These are phyloP conservation scores for Pseudopipra pipra DNA, from an alignment of 2,113 vertebrate genomes.

Conservation along the genomic window DNA sequence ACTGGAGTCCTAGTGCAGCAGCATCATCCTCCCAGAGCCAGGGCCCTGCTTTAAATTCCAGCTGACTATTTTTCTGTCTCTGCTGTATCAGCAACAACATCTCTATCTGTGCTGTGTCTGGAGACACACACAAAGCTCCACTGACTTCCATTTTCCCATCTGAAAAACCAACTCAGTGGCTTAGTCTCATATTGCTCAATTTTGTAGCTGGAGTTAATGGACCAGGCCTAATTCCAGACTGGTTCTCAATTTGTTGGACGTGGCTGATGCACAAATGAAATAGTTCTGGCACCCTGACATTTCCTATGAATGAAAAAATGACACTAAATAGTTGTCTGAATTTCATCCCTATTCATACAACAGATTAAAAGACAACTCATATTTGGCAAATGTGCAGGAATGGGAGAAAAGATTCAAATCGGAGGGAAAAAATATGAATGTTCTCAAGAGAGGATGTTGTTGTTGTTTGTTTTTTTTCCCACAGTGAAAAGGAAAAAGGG, in stretches of 20 bases:
- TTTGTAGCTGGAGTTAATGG: neutral
- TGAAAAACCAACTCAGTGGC: neutral
- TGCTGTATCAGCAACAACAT: neutral
- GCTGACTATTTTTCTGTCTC: neutral
- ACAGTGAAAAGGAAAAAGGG: neutral
- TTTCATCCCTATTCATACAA: conserved; percentile 28
- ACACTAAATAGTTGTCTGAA: neutral
- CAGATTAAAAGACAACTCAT: neutral
- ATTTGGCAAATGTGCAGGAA: neutral
- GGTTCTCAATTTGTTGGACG: neutral
- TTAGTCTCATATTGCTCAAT: neutral
- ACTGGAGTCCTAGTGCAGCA: neutral
- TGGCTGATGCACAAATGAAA: conserved; percentile 1
- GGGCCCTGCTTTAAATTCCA: neutral
- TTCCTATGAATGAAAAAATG: conserved; percentile 43
- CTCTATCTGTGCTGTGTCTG: neutral
- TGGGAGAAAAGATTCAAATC: neutral
- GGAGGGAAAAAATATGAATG: neutral
- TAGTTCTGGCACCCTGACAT: neutral
- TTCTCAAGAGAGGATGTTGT: neutral
- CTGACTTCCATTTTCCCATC: neutral
- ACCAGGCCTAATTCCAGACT: neutral
- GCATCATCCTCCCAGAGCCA: too few relatives aligned
- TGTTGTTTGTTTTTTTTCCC: neutral
- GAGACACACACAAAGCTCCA: neutral